Evolutionary conservation across 1,140 invertebrate genomes (phyloP), one percentile per base, ranked within the genome.

Genomic region (Drosophila pseudoananassae): DNA sequence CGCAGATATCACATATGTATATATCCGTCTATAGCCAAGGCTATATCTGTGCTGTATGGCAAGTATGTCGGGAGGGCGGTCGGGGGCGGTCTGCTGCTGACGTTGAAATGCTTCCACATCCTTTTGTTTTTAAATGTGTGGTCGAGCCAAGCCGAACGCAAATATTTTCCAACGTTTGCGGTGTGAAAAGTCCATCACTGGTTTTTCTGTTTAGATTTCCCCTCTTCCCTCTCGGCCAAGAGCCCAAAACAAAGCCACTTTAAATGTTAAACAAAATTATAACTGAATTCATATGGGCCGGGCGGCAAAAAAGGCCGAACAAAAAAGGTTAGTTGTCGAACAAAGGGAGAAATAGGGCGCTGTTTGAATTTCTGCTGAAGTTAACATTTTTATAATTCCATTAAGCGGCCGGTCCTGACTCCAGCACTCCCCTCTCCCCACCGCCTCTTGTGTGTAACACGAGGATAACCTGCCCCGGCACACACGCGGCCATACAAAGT

Each of bases 371-470:
- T 85, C 51, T 85, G 82, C 82, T 85, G 82, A 85, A 85, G 82
- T 85, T 85, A 85, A 87, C 82, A 85, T 85, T 85, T 85, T 85
- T 85, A 85, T 85, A 85, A 85, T 85, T 85, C 82, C 82, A 85
- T 85, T 85, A 85, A 85, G 82, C 82, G 73, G 46, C 52, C 25
- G 69, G 49, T 55, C 40, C 61, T 46, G 65, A 46, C 61, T 38
- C 50, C 50, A 40, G n/a, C 47, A 15, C 50, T 12, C 3, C 49
- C 38, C 1, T 69, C 31, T 31, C 31, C 9, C 17, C 65, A 60
- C 59, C 49, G 63, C 45, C 25, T 51, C 33, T 38, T 15, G 43
- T 85, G 68, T 70, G 81, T 84, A 85, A 85, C 82, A 78, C 50
- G 74, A 84, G 66, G 65, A 68, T 68, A 78, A 69, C 52, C 43